Base-by-base conservation (phyloP, 2,797 vertebrate species). In the Anniella stebbinsi region DNA sequence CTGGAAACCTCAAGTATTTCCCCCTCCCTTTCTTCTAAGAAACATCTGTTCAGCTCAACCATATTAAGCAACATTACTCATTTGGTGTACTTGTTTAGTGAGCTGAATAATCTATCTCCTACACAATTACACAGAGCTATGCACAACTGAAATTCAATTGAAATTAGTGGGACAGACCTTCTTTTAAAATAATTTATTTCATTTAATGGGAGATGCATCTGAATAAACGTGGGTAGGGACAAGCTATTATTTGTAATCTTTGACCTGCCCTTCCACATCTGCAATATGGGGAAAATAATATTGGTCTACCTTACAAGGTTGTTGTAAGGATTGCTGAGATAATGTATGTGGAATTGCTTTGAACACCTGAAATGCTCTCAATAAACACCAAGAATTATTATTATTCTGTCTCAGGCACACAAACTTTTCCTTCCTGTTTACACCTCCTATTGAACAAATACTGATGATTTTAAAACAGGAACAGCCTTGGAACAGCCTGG, bases 31-130 rank as follows among this genome's bases (percentile, higher is more conserved):
- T 12, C 80, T 90, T 54, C 66, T 57, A 41, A 63, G 75, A 89
- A 87, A 54, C 70, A 89, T 86, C 80, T 84, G 81, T 88, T 91
- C 41, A 9, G 18, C 73, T 67, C 72, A 67, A 38, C 48, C 66
- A 69, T 76, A 83, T 72, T 57, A 89, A 83, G 25, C 38, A 87
- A 78, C 84, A 48, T 72, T 70, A 82, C 72, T 82, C 75, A 48
- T 78, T 86, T 48, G 66, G 15, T 60, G 10, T 72, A n/a, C 69
- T 13, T 30, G 66, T 73, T 87, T 70, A 38, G 30, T 41, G 45
- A 87, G 25, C 67, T 48, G 25, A 69, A 83, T 80, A 66, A 78
- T 38, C 7, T n/a, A 33, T 73, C 51, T 63, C 73, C 67, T 45
- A 66, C 41, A 77, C 33, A 51, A 38, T 15, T 57, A 45, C 63